Percentiles rank a stretch among this genome's conserved stretches.
phyloP scores from a whole-genome alignment of 2,113 vertebrate genomes.

The Tilapia sparmanii region DNA sequence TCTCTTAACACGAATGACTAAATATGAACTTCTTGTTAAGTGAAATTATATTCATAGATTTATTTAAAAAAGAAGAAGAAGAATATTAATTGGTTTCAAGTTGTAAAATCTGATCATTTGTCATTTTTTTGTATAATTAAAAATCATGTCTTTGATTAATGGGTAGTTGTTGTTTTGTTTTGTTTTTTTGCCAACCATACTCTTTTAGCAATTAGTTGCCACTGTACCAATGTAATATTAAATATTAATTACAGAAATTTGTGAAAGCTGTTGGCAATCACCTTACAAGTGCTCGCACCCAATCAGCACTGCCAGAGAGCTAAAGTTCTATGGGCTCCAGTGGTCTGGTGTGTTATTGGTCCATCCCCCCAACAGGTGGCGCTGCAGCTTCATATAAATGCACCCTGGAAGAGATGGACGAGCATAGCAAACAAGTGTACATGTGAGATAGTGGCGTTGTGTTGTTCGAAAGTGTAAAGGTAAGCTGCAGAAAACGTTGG shows the following conservation, averaged over 20 bases:
- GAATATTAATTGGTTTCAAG: not conserved
- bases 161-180: not conserved
- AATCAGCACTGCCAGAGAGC: not conserved
- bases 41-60: not conserved
- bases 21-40: not conserved
- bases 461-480: slow-evolving; percentile 8
- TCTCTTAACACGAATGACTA: not conserved
- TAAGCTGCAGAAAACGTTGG: not conserved
- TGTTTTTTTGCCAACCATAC: not conserved
- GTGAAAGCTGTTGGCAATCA: not conserved
- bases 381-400: slow-evolving; percentile 44
- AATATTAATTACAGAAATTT: not conserved
- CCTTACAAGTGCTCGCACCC: not conserved
- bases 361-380: slow-evolving; percentile 32
- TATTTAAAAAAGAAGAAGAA: not conserved
- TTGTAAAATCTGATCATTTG: not conserved
- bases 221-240: not conserved
- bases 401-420: slow-evolving; percentile 12
- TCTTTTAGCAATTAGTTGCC: not conserved
- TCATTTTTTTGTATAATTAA: not conserved
- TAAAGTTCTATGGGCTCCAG: not conserved
- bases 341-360: not conserved
- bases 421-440: not conserved
- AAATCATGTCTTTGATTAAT: not conserved
- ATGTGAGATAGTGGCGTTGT: not conserved